A percentile compares a stretch with the other conserved stretches of the same genome.
phyloP scores from a whole-genome alignment of 1,140 invertebrate species.

The Zaprionus gabonicus region DNA sequence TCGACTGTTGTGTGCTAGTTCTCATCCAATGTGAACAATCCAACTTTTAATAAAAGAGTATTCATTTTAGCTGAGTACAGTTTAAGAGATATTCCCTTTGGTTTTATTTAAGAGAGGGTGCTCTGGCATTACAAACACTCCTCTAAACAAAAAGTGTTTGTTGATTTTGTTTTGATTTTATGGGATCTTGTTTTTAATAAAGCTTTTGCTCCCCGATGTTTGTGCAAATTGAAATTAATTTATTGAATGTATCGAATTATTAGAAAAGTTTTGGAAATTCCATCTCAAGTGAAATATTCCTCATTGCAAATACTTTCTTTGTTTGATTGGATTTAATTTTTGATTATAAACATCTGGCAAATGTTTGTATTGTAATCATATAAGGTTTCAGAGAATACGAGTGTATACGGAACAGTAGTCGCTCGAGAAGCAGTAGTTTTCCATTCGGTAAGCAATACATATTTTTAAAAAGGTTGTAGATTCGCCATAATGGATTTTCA shows the following conservation, averaged over 20 bases:
- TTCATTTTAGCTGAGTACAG: slow-evolving; percentile 50
- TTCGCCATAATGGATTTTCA: no score
- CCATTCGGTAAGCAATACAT: no score
- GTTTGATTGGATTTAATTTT: not conserved
- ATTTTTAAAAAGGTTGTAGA: no score
- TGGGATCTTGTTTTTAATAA: not conserved
- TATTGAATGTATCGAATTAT: not conserved
- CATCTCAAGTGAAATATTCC: not conserved
- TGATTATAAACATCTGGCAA: not conserved
- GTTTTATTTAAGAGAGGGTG: not conserved
- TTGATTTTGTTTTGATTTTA: not conserved
- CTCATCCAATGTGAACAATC: slow-evolving; percentile 23
- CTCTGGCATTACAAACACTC: not conserved
- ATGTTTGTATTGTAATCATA: not conserved
- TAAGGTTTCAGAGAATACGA: not conserved
- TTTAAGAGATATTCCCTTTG: slow-evolving; percentile 21
- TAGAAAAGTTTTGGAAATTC: not conserved
- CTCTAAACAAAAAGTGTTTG: not conserved
- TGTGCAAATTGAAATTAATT: not conserved
- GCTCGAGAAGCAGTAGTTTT: not conserved
- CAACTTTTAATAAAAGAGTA: slow-evolving; percentile 35
- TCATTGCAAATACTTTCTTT: not conserved
- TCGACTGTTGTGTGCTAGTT: slow-evolving; percentile 26
- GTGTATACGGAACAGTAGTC: not conserved
- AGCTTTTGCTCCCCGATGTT: not conserved